Conservation (phyloP, 2,113 vertebrate genomes). For the Nycticorax nycticorax region DNA sequence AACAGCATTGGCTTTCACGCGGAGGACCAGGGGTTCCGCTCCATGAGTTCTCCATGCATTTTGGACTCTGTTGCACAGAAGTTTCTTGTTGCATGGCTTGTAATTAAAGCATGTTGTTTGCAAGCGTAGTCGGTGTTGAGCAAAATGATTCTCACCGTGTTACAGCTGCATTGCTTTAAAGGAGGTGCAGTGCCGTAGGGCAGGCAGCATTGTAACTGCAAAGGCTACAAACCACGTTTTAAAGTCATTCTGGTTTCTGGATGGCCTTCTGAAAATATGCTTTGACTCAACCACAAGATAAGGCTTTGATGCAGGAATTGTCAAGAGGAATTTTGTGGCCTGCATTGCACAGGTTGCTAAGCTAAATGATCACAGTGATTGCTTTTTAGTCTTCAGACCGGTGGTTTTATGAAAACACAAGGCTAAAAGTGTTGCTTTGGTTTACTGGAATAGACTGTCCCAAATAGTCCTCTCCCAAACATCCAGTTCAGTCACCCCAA, state of each 20-base stretch:
- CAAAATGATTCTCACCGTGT: not conserved
- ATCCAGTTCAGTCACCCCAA: not conserved
- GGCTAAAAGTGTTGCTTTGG: not conserved
- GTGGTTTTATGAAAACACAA: not conserved
- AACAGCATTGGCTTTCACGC: not conserved
- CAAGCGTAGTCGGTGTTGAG: not conserved
- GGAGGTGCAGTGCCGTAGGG: not conserved
- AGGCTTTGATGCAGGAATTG: not conserved
- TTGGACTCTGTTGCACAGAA: not conserved
- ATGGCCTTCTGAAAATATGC: not conserved
- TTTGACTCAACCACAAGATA: not conserved
- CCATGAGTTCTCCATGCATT: not conserved
- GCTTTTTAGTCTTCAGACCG: not conserved
- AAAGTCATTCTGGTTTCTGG: not conserved
- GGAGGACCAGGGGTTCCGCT: not conserved
- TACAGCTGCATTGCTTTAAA: not conserved
- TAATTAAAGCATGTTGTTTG: not conserved
- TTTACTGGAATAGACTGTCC: not conserved
- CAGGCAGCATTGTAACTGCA: not conserved
- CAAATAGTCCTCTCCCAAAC: not conserved
- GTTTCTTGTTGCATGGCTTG: not conserved
- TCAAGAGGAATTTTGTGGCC: not conserved
- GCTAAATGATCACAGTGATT: not conserved
- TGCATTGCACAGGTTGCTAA: not conserved
- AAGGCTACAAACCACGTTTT: not conserved